Conservation (phyloP, 37 sponge, comb jelly and placozoan genomes). For the Theonella swinhoei region DNA sequence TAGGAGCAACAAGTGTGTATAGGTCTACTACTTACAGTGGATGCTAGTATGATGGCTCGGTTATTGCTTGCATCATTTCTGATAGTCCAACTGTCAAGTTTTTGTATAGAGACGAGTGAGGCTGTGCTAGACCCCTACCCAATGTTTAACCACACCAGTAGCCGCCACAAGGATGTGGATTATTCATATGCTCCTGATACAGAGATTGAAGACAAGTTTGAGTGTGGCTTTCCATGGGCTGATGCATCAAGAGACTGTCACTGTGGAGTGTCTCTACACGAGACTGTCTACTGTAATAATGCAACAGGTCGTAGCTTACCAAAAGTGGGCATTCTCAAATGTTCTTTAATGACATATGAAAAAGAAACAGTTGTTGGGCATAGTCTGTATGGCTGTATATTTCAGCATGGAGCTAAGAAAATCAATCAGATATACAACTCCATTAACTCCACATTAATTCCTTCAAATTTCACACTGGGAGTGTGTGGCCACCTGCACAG, state of each 20-base stretch:
- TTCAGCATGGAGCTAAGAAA: neutral
- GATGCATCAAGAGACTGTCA: neutral
- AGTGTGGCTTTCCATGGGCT: neutral
- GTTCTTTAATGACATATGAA: constrained; percentile 11
- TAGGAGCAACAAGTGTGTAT: too few relatives aligned
- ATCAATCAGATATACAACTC: neutral
- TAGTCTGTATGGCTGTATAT: constrained; percentile 2
- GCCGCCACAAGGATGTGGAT: too few relatives aligned
- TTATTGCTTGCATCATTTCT: too few relatives aligned
- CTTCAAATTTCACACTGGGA: neutral
- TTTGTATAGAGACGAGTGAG: too few relatives aligned
- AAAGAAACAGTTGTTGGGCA: constrained; percentile 8
- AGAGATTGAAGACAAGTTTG: neutral
- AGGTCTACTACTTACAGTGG: too few relatives aligned
- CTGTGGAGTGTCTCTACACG: neutral
- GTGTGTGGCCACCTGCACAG: constrained; percentile 46
- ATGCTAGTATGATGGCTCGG: too few relatives aligned
- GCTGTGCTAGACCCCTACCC: too few relatives aligned
- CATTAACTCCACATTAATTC: neutral
- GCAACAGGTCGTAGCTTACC: neutral
- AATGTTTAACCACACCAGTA: too few relatives aligned
- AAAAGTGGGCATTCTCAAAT: neutral
- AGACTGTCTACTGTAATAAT: neutral
- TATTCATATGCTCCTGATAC: neutral
- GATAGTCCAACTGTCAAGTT: too few relatives aligned